A percentile compares a stretch with the other conserved stretches of the same genome.
phyloP scores from a whole-genome alignment of 2,888 invertebrate genomes.

The Eupithecia vulgata region DNA sequence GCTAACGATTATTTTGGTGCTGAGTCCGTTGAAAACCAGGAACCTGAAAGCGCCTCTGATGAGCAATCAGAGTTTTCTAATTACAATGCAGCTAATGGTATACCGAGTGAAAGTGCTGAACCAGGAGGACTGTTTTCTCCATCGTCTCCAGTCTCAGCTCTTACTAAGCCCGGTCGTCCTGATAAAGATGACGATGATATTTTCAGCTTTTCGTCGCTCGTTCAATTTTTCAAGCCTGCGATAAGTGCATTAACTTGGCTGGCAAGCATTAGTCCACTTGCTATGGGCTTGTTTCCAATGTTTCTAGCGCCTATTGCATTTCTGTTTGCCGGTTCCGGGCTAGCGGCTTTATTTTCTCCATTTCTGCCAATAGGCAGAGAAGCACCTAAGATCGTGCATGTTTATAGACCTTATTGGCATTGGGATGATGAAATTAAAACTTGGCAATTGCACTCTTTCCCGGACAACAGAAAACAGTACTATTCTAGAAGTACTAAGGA shows the following conservation, averaged over 20 bases:
- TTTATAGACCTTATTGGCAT: slow-evolving; percentile 81
- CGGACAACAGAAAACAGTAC: slow-evolving; percentile 61
- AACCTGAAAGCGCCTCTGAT: slow-evolving; percentile 67
- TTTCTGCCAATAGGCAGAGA: slow-evolving; percentile 81
- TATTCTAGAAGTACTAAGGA: slow-evolving; percentile 53
- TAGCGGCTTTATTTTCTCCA: slow-evolving; percentile 86
- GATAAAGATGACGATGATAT: slow-evolving; percentile 74
- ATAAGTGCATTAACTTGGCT: slow-evolving; percentile 80
- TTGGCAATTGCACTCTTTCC: slow-evolving; percentile 75
- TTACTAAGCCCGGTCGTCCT: slow-evolving; percentile 62
- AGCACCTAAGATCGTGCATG: slow-evolving; percentile 67
- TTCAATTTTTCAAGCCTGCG: slow-evolving; percentile 79
- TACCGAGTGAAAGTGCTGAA: slow-evolving; percentile 60
- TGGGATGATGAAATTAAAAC: slow-evolving; percentile 84
- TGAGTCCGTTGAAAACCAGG: slow-evolving; percentile 60
- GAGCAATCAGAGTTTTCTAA: slow-evolving; percentile 68
- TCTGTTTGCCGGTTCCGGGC: slow-evolving; percentile 85
- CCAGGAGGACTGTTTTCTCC: slow-evolving; percentile 56
- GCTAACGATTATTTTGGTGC: slow-evolving; percentile 65
- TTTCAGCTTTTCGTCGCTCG: slow-evolving; percentile 75
- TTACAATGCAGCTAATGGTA: slow-evolving; percentile 66
- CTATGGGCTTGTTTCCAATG: slow-evolving; percentile 84
- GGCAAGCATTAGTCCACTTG: slow-evolving; percentile 83
- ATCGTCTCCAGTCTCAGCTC: slow-evolving; percentile 59
- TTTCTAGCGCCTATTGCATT: slow-evolving; percentile 86